phyloP scores from a whole-genome alignment of 2,888 invertebrate species.

The Deilephila elpenor region DNA sequence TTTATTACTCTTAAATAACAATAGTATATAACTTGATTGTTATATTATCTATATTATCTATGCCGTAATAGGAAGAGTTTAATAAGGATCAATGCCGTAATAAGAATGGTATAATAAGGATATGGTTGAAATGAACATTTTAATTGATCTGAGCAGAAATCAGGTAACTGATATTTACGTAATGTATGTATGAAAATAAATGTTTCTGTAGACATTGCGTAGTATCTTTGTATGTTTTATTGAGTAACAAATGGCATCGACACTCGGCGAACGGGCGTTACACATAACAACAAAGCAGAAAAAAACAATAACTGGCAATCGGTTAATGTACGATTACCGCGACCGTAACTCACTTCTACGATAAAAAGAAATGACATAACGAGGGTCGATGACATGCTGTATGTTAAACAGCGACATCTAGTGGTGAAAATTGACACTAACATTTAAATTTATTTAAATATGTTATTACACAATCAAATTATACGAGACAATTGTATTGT shows the following conservation, averaged over 20 bases:
- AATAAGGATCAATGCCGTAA: neutral
- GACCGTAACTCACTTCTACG: conserved; percentile 43
- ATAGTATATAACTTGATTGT: neutral
- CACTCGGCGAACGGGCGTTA: conserved; percentile 25
- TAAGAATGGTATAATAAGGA: neutral
- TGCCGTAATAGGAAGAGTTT: neutral
- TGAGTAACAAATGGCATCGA: conserved; percentile 30
- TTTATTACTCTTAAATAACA: neutral
- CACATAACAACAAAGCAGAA: conserved; percentile 41
- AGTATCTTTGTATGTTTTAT: conserved; percentile 1
- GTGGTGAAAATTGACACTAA: conserved; percentile 36
- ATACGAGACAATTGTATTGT: neutral
- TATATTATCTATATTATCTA: neutral
- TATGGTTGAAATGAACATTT: no score
- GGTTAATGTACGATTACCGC: conserved; percentile 69
- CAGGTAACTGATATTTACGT: neutral
- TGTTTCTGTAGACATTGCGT: neutral
- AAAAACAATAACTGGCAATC: conserved; percentile 51
- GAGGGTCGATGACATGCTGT: conserved; percentile 31
- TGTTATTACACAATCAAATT: no score
- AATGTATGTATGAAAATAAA: neutral
- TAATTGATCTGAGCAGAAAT: no score
- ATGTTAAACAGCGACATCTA: conserved; percentile 61
- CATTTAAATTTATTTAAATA: conserved; percentile 27
- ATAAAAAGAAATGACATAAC: conserved; percentile 54